Evolutionary conservation across 1,140 invertebrate species (phyloP).

Genomic region (Ruditapes philippinarum): DNA sequence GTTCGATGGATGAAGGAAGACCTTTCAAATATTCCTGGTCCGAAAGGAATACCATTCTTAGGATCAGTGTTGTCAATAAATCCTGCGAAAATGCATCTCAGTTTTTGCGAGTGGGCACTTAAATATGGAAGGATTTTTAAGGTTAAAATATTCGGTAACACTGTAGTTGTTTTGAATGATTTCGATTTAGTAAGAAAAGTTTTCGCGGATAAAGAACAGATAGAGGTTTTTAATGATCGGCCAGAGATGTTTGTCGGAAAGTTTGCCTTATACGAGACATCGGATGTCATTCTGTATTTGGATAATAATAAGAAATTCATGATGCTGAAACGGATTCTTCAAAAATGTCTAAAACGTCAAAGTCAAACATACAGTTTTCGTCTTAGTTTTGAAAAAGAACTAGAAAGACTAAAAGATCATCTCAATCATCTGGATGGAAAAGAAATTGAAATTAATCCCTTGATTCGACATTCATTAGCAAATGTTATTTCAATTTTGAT

Average conservation of each 20-base stretch:
- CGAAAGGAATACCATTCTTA: not conserved
- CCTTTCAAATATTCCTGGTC: not conserved
- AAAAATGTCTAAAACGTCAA: not conserved
- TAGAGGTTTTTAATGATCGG: not conserved
- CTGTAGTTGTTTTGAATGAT: not conserved
- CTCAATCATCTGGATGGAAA: not conserved
- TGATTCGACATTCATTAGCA: not conserved
- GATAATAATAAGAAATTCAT: not conserved
- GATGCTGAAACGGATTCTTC: not conserved
- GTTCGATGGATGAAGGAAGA: too few relatives aligned
- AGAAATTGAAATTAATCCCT: not conserved
- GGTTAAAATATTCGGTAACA: not conserved
- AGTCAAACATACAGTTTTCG: not conserved
- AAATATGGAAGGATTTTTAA: not conserved
- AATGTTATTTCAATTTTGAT: not conserved
- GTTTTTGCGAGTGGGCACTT: not conserved
- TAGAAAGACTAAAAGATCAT: not conserved
- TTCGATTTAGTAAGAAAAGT: conserved; percentile 2
- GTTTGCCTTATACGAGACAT: not conserved
- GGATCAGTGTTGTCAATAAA: not conserved
- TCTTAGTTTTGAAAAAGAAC: not conserved
- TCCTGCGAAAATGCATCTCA: not conserved
- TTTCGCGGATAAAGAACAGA: not conserved
- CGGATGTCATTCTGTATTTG: not conserved
- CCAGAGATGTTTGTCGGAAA: not conserved